phyloP scores from a whole-genome alignment of 1,140 invertebrate species.

The Aethina tumida region DNA sequence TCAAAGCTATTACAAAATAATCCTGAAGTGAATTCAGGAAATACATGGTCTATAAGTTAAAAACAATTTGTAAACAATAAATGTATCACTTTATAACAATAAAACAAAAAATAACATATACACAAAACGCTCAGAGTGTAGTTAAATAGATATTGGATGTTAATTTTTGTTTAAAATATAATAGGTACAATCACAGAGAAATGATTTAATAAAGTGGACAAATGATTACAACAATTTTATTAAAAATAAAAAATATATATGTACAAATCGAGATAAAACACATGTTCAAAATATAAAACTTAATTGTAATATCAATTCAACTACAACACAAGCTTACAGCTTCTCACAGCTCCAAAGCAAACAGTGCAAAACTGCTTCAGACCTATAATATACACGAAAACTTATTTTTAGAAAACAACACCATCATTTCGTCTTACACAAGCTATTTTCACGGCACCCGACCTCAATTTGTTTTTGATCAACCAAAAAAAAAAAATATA shows the following conservation, averaged over 20 bases:
- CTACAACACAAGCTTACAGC: slow-evolving; percentile 22
- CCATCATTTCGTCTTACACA: slow-evolving; percentile 1
- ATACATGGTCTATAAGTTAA: slow-evolving; percentile 20
- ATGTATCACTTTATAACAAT: slow-evolving; percentile 35
- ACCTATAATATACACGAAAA: slow-evolving; percentile 27
- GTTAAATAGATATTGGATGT: not conserved
- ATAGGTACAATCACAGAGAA: slow-evolving; percentile 1
- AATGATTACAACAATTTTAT: no score
- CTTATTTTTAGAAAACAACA: slow-evolving; percentile 27
- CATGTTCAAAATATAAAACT: not conserved
- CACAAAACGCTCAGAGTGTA: slow-evolving; percentile 18
- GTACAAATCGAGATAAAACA: no score
- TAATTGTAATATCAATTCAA: slow-evolving; percentile 14
- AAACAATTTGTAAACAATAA: slow-evolving; percentile 24
- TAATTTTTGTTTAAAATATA: not conserved
- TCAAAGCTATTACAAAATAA: slow-evolving; percentile 25
- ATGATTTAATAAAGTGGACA: no score
- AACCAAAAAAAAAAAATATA: no score
- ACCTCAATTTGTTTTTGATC: no score
- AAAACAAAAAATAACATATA: slow-evolving; percentile 31
- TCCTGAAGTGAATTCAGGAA: slow-evolving; percentile 13
- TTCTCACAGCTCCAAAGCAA: slow-evolving; percentile 30
- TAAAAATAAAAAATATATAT: no score
- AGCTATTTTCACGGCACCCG: no score
- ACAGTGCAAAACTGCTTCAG: slow-evolving; percentile 29